Conservation (phyloP, 2,888 invertebrate genomes). For the Nemurella pictetii region DNA sequence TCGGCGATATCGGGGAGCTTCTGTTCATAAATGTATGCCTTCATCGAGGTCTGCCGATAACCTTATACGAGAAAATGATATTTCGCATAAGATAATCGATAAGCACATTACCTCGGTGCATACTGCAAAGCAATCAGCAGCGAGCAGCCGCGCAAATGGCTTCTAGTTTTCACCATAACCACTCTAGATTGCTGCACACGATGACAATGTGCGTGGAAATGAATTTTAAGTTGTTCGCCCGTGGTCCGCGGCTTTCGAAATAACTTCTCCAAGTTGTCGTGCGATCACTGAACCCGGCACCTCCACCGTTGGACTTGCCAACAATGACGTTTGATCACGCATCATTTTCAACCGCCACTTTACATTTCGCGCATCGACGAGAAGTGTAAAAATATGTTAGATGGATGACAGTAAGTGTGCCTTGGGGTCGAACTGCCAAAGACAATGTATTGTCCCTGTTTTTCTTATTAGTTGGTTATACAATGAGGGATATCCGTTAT, state of each 20-base stretch:
- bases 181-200: too few relatives aligned
- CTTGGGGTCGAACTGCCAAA: background rate
- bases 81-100: background rate
- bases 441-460: slow-evolving; percentile 13
- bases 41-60: too few relatives aligned
- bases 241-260: too few relatives aligned
- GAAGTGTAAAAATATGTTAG: background rate
- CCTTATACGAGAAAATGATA: too few relatives aligned
- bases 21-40: too few relatives aligned
- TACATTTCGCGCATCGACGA: background rate
- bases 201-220: too few relatives aligned
- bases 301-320: background rate
- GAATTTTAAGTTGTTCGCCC: too few relatives aligned
- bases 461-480: slow-evolving; percentile 84
- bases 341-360: background rate
- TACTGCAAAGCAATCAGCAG: too few relatives aligned
- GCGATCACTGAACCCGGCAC: background rate
- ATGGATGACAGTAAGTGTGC: background rate
- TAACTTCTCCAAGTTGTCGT: too few relatives aligned
- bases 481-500: slow-evolving; percentile 97
- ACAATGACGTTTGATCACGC: background rate
- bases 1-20: background rate
- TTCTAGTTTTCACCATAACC: too few relatives aligned
- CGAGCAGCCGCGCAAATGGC: too few relatives aligned
- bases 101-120: too few relatives aligned